Evolutionary conservation across 2,113 vertebrate genomes (phyloP).

Genomic region (Zootoca vivipara): DNA sequence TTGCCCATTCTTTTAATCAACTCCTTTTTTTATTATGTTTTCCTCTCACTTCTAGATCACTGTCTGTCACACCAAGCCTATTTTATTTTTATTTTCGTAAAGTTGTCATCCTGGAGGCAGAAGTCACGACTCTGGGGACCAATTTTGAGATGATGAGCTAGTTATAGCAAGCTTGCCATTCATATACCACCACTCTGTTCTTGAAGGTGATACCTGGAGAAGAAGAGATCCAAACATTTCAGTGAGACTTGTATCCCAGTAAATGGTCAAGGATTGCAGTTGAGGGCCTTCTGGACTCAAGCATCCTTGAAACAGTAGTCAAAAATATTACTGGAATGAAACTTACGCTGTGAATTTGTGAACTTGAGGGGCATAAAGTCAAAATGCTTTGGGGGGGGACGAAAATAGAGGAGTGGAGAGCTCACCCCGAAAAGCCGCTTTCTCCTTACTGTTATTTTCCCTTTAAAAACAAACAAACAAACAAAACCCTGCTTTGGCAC

Average conservation of each 20-base stretch:
- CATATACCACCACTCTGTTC: neutral
- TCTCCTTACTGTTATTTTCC: too few relatives aligned
- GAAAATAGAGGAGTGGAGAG: too few relatives aligned
- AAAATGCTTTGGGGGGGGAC: neutral
- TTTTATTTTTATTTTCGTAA: neutral
- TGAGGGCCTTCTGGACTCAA: neutral
- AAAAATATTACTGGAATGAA: neutral
- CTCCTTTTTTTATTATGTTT: constrained; percentile 49
- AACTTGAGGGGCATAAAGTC: neutral
- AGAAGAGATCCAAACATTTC: neutral
- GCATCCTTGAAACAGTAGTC: neutral
- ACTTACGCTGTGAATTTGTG: neutral
- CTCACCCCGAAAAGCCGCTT: too few relatives aligned
- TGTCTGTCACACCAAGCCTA: constrained; percentile 22
- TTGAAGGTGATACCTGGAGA: neutral
- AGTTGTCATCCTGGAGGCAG: constrained; percentile 11
- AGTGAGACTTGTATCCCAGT: neutral
- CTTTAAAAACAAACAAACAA: too few relatives aligned
- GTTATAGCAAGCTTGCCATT: neutral
- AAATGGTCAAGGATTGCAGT: neutral
- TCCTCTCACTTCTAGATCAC: constrained; percentile 36
- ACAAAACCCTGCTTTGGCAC: too few relatives aligned
- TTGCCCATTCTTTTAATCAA: constrained; percentile 49
- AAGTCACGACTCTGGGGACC: constrained; percentile 29
- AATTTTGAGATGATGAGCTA: constrained; percentile 12